Percentiles rank a stretch among this genome's conserved stretches.
These are phyloP conservation scores for Tenrec ecaudatus DNA, from an alignment of 2,113 vertebrate species.

Conservation along the genomic window DNA sequence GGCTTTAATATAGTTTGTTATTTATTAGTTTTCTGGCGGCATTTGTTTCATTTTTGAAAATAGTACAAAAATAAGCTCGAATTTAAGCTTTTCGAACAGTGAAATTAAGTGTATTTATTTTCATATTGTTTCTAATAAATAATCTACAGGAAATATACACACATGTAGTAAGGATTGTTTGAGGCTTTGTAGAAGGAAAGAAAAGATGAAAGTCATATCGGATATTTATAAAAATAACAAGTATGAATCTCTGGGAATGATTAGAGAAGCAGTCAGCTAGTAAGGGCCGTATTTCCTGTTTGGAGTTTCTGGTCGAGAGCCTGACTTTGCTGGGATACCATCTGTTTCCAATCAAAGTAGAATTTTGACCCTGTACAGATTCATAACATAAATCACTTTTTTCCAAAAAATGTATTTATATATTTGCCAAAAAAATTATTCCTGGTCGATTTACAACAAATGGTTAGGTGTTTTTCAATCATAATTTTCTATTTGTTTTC, in stretches of 20 bases:
- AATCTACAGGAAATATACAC: constrained; percentile 20
- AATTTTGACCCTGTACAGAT: constrained; percentile 90
- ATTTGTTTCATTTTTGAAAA: constrained; percentile 61
- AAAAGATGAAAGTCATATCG: constrained; percentile 73
- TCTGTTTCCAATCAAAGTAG: constrained; percentile 93
- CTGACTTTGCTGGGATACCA: constrained; percentile 91
- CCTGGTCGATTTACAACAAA: constrained; percentile 56
- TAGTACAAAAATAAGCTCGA: constrained; percentile 59
- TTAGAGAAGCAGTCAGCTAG: constrained; percentile 89
- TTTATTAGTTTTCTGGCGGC: not conserved
- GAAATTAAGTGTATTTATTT: constrained; percentile 54
- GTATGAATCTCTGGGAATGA: constrained; percentile 90
- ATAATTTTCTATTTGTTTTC: constrained; percentile 54
- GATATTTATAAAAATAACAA: constrained; percentile 88
- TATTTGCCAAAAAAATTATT: constrained; percentile 68
- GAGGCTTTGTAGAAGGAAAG: constrained; percentile 81
- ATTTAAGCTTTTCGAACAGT: constrained; percentile 20
- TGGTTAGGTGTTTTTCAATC: constrained; percentile 69
- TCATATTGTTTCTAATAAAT: constrained; percentile 36
- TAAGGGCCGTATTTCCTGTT: constrained; percentile 93
- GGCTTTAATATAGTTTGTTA: constrained; percentile 53
- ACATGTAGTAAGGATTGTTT: constrained; percentile 56
- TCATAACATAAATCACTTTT: constrained; percentile 85
- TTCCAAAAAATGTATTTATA: constrained; percentile 67
- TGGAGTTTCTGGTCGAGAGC: constrained; percentile 92